phyloP scores from a whole-genome alignment of 2,888 invertebrate species.

The Phaedon cochleariae region DNA sequence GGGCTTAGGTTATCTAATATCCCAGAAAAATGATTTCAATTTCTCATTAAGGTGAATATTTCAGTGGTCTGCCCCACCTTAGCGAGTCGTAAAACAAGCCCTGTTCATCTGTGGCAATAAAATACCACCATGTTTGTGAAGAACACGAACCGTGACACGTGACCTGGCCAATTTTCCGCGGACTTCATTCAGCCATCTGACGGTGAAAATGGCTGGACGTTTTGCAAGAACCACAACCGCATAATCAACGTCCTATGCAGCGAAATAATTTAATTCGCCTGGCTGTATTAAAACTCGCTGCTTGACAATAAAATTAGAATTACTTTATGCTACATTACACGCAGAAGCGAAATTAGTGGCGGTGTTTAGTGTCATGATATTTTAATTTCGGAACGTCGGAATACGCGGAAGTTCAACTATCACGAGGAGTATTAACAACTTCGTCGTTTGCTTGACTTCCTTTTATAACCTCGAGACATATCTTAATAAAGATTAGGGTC shows the following conservation, averaged over 20 bases:
- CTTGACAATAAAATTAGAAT: conserved; percentile 47
- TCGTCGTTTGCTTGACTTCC: not conserved
- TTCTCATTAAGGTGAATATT: too few species aligned
- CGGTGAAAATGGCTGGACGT: conserved; percentile 17
- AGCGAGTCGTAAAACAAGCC: too few species aligned
- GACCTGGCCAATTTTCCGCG: conserved; percentile 15
- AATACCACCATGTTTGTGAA: not conserved
- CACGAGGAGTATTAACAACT: conserved; percentile 32
- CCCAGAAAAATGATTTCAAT: too few species aligned
- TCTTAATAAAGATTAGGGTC: not conserved
- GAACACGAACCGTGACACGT: conserved; percentile 2
- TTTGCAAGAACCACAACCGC: conserved; percentile 33
- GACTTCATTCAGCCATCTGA: conserved; percentile 16
- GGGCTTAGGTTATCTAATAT: too few species aligned
- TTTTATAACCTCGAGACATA: not conserved
- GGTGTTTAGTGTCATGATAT: conserved; percentile 40
- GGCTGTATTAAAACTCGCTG: conserved; percentile 41
- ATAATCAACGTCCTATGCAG: conserved; percentile 31
- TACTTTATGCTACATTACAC: conserved; percentile 45
- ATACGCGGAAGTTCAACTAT: conserved; percentile 30
- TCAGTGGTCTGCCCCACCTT: too few species aligned
- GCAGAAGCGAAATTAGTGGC: conserved; percentile 41
- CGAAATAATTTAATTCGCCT: conserved; percentile 38
- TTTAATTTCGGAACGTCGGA: conserved; percentile 37
- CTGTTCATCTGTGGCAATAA: too few species aligned